A percentile compares a stretch with the other conserved stretches of the same genome.
Evolutionary conservation across 2,797 vertebrate species (phyloP).

Genomic region (Sebastes steindachneri): DNA sequence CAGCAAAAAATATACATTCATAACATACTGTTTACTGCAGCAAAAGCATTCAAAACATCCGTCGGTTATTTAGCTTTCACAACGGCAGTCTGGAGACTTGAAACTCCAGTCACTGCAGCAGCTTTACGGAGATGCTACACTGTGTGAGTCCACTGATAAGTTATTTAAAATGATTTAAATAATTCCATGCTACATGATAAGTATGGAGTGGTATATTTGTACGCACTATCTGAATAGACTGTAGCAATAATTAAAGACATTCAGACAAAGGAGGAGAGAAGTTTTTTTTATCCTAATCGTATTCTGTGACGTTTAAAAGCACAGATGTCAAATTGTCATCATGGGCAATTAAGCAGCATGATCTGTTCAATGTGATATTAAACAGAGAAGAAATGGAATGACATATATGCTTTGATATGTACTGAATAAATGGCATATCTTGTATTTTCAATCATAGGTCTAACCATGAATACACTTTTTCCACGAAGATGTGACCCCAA

Average conservation of each 20-base stretch:
- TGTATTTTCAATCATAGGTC: neutral
- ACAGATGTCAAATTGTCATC: conserved; percentile 4
- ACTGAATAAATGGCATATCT: neutral
- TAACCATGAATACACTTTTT: neutral
- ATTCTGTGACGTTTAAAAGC: conserved; percentile 20
- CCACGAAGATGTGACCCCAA: neutral
- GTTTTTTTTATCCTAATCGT: neutral
- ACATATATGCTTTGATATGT: neutral
- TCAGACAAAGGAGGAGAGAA: neutral
- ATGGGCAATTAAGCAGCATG: neutral
- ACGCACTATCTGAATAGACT: neutral
- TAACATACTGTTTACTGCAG: conserved; percentile 1
- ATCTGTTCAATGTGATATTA: neutral
- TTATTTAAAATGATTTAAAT: conserved; percentile 14
- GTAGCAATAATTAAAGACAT: neutral
- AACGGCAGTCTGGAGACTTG: neutral
- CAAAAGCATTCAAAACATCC: neutral
- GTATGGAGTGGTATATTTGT: neutral
- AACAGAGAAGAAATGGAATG: neutral
- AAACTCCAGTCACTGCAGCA: conserved; percentile 3
- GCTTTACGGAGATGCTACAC: conserved; percentile 2
- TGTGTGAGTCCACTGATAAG: neutral
- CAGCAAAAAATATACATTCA: neutral
- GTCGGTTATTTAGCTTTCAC: conserved; percentile 1
- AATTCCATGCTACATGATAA: neutral